Evolutionary conservation across 2,113 vertebrate species (phyloP).

Genomic region (Columba livia): DNA sequence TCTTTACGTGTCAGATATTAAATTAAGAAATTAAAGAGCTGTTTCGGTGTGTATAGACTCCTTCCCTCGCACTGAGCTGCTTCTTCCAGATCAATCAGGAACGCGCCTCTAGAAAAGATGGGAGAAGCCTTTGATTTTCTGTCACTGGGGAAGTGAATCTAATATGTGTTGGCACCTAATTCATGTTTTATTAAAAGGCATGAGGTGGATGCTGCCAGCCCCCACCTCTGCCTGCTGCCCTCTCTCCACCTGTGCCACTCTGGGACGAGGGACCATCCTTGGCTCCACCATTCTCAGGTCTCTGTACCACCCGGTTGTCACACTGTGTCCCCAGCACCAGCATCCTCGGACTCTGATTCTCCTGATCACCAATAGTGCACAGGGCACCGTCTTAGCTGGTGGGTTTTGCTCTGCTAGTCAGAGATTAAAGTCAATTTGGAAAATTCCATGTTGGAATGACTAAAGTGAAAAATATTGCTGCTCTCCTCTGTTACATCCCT

Average conservation of each 20-base stretch:
- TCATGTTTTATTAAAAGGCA: conserved; percentile 77
- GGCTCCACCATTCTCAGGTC: rapidly evolving
- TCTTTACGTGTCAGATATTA: conserved; percentile 82
- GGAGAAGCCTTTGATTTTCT: conserved; percentile 76
- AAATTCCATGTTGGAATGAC: rapidly evolving
- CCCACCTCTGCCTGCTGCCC: conserved; percentile 18
- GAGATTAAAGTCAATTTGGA: background rate
- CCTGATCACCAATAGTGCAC: rapidly evolving
- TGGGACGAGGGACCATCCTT: background rate
- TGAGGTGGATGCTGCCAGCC: conserved; percentile 30
- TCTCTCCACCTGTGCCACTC: rapidly evolving
- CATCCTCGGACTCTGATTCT: rapidly evolving
- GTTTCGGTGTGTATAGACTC: conserved; percentile 72
- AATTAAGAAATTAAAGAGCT: conserved; percentile 83
- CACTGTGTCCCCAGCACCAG: background rate
- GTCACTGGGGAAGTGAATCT: conserved; percentile 68
- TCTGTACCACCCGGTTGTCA: rapidly evolving
- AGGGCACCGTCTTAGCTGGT: rapidly evolving
- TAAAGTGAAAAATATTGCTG: background rate
- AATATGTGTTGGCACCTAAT: conserved; percentile 67
- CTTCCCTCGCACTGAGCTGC: conserved; percentile 57
- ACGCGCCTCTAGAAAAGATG: conserved; percentile 68
- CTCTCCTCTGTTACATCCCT: background rate
- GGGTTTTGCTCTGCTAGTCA: background rate
- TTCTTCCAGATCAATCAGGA: conserved; percentile 74